Percentiles rank a stretch among this genome's conserved stretches.
Conservation (phyloP, 2,797 vertebrate genomes). For the Amazona ochrocephala region DNA sequence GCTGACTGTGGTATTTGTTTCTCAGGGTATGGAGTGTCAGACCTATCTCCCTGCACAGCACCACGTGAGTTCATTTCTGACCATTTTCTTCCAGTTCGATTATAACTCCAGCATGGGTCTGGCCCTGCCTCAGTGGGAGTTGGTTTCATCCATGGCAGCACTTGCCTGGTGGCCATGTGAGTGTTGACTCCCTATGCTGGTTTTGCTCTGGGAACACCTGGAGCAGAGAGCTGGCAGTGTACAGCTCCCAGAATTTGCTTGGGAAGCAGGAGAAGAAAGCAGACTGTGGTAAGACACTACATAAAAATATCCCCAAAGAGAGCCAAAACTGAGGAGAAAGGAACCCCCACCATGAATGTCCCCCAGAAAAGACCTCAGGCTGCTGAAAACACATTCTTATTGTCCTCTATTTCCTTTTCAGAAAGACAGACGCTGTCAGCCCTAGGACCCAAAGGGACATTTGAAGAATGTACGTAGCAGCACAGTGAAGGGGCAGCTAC, state of each 20-base stretch:
- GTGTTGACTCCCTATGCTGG: fast-evolving
- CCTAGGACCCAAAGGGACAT: not conserved
- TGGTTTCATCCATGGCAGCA: not conserved
- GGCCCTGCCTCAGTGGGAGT: not conserved
- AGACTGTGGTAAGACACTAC: not conserved
- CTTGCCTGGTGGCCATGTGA: not conserved
- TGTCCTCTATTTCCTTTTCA: not conserved
- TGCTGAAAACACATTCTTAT: fast-evolving
- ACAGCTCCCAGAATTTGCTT: fast-evolving
- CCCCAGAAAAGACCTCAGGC: not conserved
- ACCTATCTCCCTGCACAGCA: not conserved
- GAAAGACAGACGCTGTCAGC: not conserved
- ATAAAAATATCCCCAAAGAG: not conserved
- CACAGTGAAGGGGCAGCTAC: not conserved
- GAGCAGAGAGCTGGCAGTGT: not conserved
- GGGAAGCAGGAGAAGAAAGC: not conserved
- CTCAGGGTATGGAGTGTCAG: not conserved
- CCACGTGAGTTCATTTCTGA: fast-evolving
- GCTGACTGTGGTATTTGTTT: not conserved
- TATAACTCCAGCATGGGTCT: not conserved
- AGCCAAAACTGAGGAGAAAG: not conserved
- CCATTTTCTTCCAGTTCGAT: not conserved
- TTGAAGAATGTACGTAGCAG: not conserved
- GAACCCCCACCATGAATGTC: not conserved
- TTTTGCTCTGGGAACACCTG: fast-evolving